Evolutionary conservation across 2,113 vertebrate species (phyloP).

Genomic region (Speoplatyrhinus poulsoni): DNA sequence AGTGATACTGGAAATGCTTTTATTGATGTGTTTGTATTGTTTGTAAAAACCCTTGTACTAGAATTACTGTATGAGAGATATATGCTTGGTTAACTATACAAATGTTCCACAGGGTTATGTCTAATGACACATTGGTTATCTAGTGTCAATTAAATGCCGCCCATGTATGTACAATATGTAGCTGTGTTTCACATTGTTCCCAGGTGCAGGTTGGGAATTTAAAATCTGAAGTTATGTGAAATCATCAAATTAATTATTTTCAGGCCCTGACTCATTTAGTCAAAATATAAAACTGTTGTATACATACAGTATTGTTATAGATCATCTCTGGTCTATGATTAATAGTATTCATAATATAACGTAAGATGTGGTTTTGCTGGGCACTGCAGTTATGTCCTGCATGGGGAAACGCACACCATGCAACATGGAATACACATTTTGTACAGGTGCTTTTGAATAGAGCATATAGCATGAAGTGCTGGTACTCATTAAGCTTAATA

Average conservation of each 20-base stretch:
- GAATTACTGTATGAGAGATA: constrained; percentile 16
- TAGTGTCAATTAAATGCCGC: background rate
- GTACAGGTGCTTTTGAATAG: constrained; percentile 66
- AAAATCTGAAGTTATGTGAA: background rate
- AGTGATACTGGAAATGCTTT: constrained; percentile 30
- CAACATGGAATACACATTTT: constrained; percentile 66
- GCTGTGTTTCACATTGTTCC: too few relatives aligned
- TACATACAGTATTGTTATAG: too few relatives aligned
- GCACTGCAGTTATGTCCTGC: too few relatives aligned
- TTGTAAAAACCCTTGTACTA: constrained; percentile 6
- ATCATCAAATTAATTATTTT: background rate
- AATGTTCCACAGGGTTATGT: constrained; percentile 17
- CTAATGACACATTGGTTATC: background rate
- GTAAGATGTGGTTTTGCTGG: too few relatives aligned
- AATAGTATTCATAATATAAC: too few relatives aligned
- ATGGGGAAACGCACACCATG: constrained; percentile 19
- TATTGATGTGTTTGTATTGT: constrained; percentile 13
- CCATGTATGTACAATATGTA: background rate
- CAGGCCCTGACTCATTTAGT: background rate
- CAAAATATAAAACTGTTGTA: background rate
- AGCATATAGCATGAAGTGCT: constrained; percentile 56
- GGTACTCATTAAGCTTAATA: constrained; percentile 74
- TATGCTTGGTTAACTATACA: background rate
- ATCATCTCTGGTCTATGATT: too few relatives aligned
- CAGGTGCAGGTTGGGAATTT: too few relatives aligned